Percentiles rank a stretch among this genome's conserved stretches.
These are phyloP conservation scores for Drosophila kikkawai DNA, from an alignment of 1,140 invertebrate genomes.

Conservation along the genomic window DNA sequence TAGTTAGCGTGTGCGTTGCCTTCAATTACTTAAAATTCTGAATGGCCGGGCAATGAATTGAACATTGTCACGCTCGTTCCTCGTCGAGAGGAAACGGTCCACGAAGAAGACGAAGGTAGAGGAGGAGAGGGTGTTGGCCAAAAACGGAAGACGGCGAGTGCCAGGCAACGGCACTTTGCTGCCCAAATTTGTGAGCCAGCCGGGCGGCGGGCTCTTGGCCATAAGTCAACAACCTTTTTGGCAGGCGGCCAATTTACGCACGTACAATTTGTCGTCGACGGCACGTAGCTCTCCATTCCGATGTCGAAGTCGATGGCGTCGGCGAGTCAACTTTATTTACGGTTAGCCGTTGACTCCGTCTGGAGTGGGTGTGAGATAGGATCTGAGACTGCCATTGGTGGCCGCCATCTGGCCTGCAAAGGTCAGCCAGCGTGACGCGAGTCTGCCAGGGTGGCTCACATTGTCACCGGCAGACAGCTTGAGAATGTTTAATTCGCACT, in stretches of 20 bases:
- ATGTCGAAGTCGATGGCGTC: slow-evolving; percentile 27
- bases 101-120: slow-evolving; percentile 3
- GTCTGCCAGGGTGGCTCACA: slow-evolving; percentile 4
- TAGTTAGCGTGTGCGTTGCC: slow-evolving; percentile 67
- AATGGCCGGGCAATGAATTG: slow-evolving; percentile 75
- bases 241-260: slow-evolving; percentile 75
- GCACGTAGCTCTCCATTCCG: slow-evolving; percentile 47
- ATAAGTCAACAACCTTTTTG: slow-evolving; percentile 81
- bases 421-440: slow-evolving; percentile 36
- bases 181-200: slow-evolving; percentile 53
- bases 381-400: not conserved
- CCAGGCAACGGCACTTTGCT: slow-evolving; percentile 64
- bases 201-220: slow-evolving; percentile 41
- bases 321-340: slow-evolving; percentile 57
- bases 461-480: slow-evolving; percentile 30
- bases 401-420: slow-evolving; percentile 19
- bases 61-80: slow-evolving; percentile 75
- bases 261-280: slow-evolving; percentile 70
- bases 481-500: slow-evolving; percentile 38
- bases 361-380: slow-evolving; percentile 2
- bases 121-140: slow-evolving; percentile 12
- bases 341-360: slow-evolving; percentile 49
- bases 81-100: slow-evolving; percentile 62
- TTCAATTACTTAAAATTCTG: slow-evolving; percentile 83
- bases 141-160: slow-evolving; percentile 45